Evolutionary conservation across 2,797 vertebrate species (phyloP).

Genomic region (Gymnothorax javanicus): DNA sequence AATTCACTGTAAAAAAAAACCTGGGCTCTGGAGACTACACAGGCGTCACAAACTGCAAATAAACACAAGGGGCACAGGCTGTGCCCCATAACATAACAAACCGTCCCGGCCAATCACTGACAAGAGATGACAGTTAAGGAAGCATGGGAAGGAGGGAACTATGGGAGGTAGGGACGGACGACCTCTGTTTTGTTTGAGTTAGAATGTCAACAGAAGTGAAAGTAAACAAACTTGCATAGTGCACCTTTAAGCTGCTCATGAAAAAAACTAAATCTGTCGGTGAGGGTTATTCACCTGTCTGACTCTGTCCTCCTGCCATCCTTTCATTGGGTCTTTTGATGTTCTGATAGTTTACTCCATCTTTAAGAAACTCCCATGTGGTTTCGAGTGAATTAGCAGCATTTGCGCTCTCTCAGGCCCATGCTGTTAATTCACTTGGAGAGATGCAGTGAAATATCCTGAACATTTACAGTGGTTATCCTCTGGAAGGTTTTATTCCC

Average conservation of each 20-base stretch:
- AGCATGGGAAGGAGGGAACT: too few relatives aligned
- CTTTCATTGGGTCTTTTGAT: not conserved
- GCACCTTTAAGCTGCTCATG: not conserved
- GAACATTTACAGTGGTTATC: not conserved
- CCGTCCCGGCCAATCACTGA: too few relatives aligned
- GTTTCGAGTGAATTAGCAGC: not conserved
- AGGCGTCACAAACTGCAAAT: too few relatives aligned
- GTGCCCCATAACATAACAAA: too few relatives aligned
- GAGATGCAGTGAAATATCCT: not conserved
- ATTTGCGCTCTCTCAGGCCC: not conserved
- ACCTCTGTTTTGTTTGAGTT: too few relatives aligned
- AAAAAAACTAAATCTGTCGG: not conserved
- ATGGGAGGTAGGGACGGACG: too few relatives aligned
- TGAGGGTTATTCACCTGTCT: not conserved
- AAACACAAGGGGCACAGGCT: too few relatives aligned
- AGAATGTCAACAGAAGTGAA: not conserved
- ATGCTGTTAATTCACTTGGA: not conserved
- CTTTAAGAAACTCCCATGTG: not conserved
- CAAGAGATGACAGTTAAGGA: too few relatives aligned
- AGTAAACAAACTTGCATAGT: too few relatives aligned
- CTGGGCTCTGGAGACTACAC: too few relatives aligned
- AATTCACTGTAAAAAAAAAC: too few relatives aligned
- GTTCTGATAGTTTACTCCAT: not conserved
- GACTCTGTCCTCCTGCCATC: not conserved
- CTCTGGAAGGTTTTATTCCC: not conserved